A percentile compares a stretch with the other conserved stretches of the same genome.
These are phyloP conservation scores for Pristionchus japonicus DNA, from an alignment of 2,888 invertebrate genomes.

Conservation along the genomic window DNA sequence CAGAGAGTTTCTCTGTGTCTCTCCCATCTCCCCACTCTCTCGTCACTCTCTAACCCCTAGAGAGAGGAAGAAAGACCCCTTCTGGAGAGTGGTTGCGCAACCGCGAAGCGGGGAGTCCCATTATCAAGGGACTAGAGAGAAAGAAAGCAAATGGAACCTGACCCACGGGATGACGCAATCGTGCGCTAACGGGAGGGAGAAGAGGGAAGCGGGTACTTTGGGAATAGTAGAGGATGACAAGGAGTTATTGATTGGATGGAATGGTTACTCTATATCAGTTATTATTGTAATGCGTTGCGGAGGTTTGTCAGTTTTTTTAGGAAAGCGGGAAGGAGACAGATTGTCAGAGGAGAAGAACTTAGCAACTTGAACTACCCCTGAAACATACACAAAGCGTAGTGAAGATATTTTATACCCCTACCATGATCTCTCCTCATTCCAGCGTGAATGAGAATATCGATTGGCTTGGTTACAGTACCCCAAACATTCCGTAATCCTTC, in stretches of 20 bases:
- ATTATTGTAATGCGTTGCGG: too few species aligned
- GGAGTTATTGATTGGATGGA: too few species aligned
- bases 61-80: too few species aligned
- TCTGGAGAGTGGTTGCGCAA: background rate
- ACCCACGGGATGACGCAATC: background rate
- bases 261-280: too few species aligned
- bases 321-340: too few species aligned
- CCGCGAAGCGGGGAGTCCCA: background rate
- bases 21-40: background rate
- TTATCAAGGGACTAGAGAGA: background rate
- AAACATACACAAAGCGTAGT: too few species aligned
- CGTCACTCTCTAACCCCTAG: background rate
- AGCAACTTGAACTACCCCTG: too few species aligned
- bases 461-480: background rate
- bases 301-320: too few species aligned
- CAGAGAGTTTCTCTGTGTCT: background rate
- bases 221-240: too few species aligned
- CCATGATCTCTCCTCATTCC: background rate
- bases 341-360: too few species aligned
- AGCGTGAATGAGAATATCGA: background rate
- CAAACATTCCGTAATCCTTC: background rate
- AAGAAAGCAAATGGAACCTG: constrained; percentile 8
- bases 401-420: too few species aligned
- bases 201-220: background rate
- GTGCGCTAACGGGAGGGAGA: background rate